Conservation (phyloP, 2,888 invertebrate species). For the Phragmatobia fuliginosa region DNA sequence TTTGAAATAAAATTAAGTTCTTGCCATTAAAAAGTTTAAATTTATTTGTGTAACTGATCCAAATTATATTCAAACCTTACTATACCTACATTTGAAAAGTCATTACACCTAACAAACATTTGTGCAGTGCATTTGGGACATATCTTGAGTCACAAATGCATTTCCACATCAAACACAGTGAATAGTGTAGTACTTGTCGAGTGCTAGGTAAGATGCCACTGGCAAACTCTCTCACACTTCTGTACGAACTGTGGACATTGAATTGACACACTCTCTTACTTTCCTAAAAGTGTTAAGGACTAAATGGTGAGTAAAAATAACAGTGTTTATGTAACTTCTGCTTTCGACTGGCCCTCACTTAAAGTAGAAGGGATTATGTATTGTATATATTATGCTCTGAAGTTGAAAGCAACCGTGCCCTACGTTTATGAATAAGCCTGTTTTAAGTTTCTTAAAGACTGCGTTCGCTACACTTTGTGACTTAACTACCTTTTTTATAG, state of each 20-base stretch:
- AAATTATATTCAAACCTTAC: not conserved
- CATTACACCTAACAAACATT: not conserved
- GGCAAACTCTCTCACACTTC: slow-evolving; percentile 1
- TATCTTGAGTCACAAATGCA: slow-evolving; percentile 26
- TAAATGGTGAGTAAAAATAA: not conserved
- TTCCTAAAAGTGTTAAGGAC: not conserved
- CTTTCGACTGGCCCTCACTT: not conserved
- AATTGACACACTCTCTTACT: slow-evolving; percentile 4
- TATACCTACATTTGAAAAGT: slow-evolving; percentile 1
- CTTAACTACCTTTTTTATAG: not conserved
- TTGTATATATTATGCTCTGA: not conserved
- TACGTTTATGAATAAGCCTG: not conserved
- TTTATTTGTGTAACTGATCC: not conserved
- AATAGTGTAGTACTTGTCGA: slow-evolving; percentile 24
- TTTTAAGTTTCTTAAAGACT: no score
- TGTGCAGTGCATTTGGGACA: not conserved
- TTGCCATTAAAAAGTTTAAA: not conserved
- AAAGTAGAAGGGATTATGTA: not conserved
- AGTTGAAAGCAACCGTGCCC: not conserved
- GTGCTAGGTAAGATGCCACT: slow-evolving; percentile 13
- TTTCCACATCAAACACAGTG: slow-evolving; percentile 38
- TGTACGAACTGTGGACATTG: slow-evolving; percentile 1
- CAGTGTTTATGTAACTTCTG: not conserved
- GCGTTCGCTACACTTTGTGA: no score
- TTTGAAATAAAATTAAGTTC: no score